Evolutionary conservation across 1,140 invertebrate species (phyloP).

Genomic region (Zaprionus tsacasi): DNA sequence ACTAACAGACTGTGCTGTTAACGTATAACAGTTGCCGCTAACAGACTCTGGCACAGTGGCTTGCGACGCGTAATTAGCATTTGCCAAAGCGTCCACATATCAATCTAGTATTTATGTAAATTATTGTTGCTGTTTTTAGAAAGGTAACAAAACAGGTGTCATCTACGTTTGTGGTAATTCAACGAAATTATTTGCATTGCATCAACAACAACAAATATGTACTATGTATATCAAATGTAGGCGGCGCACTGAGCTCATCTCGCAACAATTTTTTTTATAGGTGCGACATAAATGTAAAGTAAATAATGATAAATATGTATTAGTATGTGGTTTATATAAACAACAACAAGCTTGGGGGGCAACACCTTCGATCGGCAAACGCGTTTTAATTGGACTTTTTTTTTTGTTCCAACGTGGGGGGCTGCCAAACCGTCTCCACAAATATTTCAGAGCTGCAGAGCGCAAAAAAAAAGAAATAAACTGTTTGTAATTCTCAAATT

Average conservation of each 20-base stretch:
- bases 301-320: conserved; percentile 32
- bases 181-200: conserved; percentile 66
- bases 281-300: conserved; percentile 37
- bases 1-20: conserved; percentile 12
- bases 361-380: conserved; percentile 58
- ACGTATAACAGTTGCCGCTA: conserved; percentile 29
- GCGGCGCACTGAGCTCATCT: conserved; percentile 74
- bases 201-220: conserved; percentile 11
- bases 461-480: conserved; percentile 1
- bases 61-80: conserved; percentile 42
- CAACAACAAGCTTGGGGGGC: conserved; percentile 10
- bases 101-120: conserved; percentile 10
- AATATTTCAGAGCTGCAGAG: conserved; percentile 19
- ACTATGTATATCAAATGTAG: conserved; percentile 45
- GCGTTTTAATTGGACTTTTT: conserved; percentile 54
- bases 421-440: conserved; percentile 32
- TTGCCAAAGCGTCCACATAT: conserved; percentile 39
- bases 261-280: conserved; percentile 66
- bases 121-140: conserved; percentile 26
- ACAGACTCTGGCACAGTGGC: conserved; percentile 3
- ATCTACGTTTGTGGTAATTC: conserved; percentile 78
- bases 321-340: conserved; percentile 11
- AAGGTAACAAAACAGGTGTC: conserved; percentile 66
- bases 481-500: conserved; percentile 7
- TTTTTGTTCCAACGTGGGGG: conserved; percentile 38